A percentile compares a stretch with the other conserved stretches of the same genome.
These are phyloP conservation scores for Hypotaenidia philippensis DNA, from an alignment of 2,797 vertebrate genomes.

Conservation along the genomic window DNA sequence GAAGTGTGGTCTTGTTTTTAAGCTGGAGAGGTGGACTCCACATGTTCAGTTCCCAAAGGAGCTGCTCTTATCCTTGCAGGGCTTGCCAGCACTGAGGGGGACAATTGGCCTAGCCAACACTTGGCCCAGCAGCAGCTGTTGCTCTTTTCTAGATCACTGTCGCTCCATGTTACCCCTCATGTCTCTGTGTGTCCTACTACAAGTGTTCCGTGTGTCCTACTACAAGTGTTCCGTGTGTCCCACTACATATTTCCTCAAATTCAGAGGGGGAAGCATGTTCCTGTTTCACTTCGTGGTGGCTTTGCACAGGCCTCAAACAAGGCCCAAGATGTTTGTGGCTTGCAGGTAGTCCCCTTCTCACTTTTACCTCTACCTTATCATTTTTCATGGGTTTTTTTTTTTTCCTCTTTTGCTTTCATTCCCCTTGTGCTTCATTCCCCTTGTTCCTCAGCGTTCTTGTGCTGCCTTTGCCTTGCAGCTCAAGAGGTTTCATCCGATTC, in stretches of 20 bases:
- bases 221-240: background rate
- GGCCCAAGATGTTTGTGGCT: background rate
- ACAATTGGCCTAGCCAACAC: too few relatives aligned
- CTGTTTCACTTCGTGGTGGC: background rate
- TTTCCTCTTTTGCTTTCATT: background rate
- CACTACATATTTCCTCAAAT: background rate
- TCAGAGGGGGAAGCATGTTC: background rate
- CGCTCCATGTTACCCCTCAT: background rate
- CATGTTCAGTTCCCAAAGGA: background rate
- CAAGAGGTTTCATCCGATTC: background rate
- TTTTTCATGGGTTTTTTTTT: background rate
- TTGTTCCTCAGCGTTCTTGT: background rate
- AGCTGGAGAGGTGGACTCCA: background rate
- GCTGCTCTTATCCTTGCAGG: background rate
- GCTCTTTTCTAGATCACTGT: background rate
- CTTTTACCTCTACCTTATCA: background rate
- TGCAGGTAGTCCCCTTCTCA: background rate
- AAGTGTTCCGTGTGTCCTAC: background rate
- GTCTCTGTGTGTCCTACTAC: background rate
- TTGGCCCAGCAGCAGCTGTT: background rate
- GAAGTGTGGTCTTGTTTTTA: background rate
- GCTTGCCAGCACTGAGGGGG: rapidly evolving
- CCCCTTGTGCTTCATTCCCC: background rate
- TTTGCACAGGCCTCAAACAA: background rate
- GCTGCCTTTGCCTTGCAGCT: background rate